Evolutionary conservation across 2,888 invertebrate genomes (phyloP).

Genomic region (Spodoptera picta): DNA sequence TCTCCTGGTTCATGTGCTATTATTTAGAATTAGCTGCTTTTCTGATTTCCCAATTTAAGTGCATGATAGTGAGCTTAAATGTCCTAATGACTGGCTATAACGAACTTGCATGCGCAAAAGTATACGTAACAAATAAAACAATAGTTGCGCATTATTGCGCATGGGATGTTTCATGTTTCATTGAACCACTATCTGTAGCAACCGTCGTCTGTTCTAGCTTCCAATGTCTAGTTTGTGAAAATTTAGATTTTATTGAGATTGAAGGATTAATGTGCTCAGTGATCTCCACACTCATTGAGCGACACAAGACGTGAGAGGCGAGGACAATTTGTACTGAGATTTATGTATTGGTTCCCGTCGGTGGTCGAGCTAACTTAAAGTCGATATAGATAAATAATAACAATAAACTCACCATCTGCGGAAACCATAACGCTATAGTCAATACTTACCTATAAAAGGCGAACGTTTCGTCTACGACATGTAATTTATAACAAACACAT

Average conservation of each 20-base stretch:
- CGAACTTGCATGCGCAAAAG: no score
- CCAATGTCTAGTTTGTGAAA: conserved; percentile 13
- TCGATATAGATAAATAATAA: not conserved
- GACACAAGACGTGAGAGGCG: conserved; percentile 4
- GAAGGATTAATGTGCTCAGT: conserved; percentile 10
- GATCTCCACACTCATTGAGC: conserved; percentile 26
- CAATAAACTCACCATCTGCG: conserved; percentile 3
- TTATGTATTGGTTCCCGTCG: conserved; percentile 1
- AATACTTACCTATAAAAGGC: conserved; percentile 22
- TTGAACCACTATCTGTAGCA: not conserved
- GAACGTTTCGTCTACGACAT: conserved; percentile 20
- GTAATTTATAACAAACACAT: conserved; percentile 23
- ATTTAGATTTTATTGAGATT: conserved; percentile 14
- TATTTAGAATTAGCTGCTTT: no score
- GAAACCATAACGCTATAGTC: conserved; percentile 8
- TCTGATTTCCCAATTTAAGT: no score
- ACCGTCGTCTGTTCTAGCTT: conserved; percentile 4
- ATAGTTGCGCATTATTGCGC: no score
- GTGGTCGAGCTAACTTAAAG: not conserved
- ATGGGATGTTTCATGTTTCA: no score
- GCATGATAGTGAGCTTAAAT: no score
- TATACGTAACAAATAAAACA: no score
- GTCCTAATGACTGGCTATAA: no score
- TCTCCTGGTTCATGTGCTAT: no score
- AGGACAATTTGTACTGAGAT: conserved; percentile 11